Evolutionary conservation across 2,113 vertebrate genomes (phyloP).

Genomic region (Sander lucioperca): DNA sequence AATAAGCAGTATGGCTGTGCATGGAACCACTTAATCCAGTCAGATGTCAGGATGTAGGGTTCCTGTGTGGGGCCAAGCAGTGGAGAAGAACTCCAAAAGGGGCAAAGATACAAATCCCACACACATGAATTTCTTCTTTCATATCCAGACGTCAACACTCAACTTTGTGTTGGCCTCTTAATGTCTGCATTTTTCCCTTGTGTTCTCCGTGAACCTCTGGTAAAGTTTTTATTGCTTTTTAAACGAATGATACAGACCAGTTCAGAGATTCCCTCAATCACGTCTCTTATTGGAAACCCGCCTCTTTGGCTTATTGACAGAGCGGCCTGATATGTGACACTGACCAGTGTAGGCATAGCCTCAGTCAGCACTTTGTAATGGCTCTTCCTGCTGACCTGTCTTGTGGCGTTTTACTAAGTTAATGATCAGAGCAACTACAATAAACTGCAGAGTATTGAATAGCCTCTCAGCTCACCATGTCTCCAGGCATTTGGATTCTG

Average conservation of each 20-base stretch:
- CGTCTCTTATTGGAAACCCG: conserved; percentile 41
- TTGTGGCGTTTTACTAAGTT: conserved; percentile 71
- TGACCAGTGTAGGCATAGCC: conserved; percentile 38
- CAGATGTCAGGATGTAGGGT: conserved; percentile 41
- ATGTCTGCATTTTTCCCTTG: conserved; percentile 12
- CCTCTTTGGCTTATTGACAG: conserved; percentile 46
- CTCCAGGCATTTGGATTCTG: conserved; percentile 63
- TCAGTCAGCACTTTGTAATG: conserved; percentile 74
- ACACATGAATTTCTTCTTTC: conserved; percentile 8
- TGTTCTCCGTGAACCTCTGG: conserved; percentile 39
- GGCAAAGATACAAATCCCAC: conserved; percentile 21
- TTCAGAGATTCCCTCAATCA: conserved; percentile 40
- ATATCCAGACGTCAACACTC: conserved; percentile 23
- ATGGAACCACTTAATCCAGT: conserved; percentile 53
- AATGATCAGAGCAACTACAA: conserved; percentile 75
- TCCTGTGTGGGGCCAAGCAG: background rate
- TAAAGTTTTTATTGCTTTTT: conserved; percentile 44
- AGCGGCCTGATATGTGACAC: conserved; percentile 66
- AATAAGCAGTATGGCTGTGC: conserved; percentile 49
- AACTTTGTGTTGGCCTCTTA: conserved; percentile 14
- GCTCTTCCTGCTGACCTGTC: conserved; percentile 71
- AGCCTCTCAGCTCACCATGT: conserved; percentile 64
- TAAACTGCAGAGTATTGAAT: conserved; percentile 73
- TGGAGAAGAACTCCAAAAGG: conserved; percentile 8
- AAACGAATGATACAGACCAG: conserved; percentile 31